These are phyloP conservation scores for Cynaeus angustus DNA, from an alignment of 2,888 invertebrate genomes.

Conservation along the genomic window DNA sequence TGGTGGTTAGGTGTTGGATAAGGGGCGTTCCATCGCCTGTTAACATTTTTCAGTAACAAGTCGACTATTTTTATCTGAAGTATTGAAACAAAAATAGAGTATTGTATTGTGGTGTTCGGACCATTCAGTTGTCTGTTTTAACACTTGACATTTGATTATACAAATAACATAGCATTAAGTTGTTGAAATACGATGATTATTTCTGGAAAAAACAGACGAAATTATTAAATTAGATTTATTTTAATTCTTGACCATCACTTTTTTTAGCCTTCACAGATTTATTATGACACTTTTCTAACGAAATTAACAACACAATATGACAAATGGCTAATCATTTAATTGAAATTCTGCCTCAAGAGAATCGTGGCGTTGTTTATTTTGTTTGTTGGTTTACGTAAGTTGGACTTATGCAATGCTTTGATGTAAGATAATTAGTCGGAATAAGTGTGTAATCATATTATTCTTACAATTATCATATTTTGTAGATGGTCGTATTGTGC, in stretches of 20 bases:
- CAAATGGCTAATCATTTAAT: conserved; percentile 51
- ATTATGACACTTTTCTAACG: conserved; percentile 45
- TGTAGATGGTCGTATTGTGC: background rate
- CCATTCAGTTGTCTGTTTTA: conserved; percentile 65
- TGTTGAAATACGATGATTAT: conserved; percentile 58
- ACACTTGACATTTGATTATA: conserved; percentile 65
- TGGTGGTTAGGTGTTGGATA: conserved; percentile 67
- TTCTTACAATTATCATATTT: conserved; percentile 22
- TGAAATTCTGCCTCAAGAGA: conserved; percentile 47
- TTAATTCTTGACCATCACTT: conserved; percentile 40
- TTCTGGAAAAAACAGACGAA: conserved; percentile 42
- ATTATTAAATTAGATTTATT: conserved; percentile 55
- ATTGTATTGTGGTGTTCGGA: conserved; percentile 57
- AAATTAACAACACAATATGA: conserved; percentile 48
- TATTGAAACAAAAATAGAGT: conserved; percentile 62
- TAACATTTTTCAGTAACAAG: conserved; percentile 67
- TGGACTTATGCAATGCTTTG: conserved; percentile 37
- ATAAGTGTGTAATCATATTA: conserved; percentile 38
- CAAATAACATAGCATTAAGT: conserved; percentile 65
- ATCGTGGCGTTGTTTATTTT: conserved; percentile 38
- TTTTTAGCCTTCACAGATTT: conserved; percentile 27
- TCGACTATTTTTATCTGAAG: conserved; percentile 54
- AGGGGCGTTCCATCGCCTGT: conserved; percentile 65
- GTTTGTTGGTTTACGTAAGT: conserved; percentile 38
- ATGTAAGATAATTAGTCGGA: conserved; percentile 38